Base-by-base conservation (phyloP, 2,113 vertebrate genomes). In the Psilopogon haemacephalus region DNA sequence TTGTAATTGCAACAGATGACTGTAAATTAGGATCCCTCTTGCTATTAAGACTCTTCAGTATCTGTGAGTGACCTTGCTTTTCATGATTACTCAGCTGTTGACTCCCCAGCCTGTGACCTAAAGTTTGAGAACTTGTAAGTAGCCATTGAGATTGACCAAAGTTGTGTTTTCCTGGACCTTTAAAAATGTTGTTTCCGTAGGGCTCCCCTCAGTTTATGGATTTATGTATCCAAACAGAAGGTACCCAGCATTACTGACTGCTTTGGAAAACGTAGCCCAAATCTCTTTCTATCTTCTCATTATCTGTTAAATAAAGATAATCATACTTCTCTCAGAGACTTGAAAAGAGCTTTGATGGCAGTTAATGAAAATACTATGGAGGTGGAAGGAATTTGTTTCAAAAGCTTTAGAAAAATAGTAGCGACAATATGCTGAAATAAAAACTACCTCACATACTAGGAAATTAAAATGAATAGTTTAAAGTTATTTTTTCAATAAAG, bases 221-320 rank as follows among this genome's bases (percentile, higher is more conserved):
- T 89, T 89, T 90, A 46, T 2, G 4, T 67, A 52, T 50, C 73
- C 40, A 63, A 71, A 83, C 62, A 35, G 40, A 46, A 87, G 26
- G 68, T 60, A 42, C 3, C 1, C 0, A 0, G 58, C 35, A 11
- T 67, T 91, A 84, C 68, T 50, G 89, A 71, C 72, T 89, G 58
- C 64, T 92, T 90, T 74, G 64, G 46, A 89, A 92, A 89, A 89
- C 13, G 60, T 80, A 90, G 74, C 68, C 73, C 71, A 56, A 63
- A 33, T 82, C 71, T 64, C 77, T 79, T 89, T 86, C 69, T 83
- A 4, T 94, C 81, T 85, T 91, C 78, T 94, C 89, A 71, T 91
- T 92, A 83, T 94, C 93, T 85, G 59, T 94, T 96, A 96, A 95
- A 93, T 90, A 95, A 94, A 72, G 89, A 88, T 94, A 95, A 94